Evolutionary conservation across 2,888 invertebrate species (phyloP), one percentile per base, ranked within the genome.

Genomic region (Hetaerina titia): DNA sequence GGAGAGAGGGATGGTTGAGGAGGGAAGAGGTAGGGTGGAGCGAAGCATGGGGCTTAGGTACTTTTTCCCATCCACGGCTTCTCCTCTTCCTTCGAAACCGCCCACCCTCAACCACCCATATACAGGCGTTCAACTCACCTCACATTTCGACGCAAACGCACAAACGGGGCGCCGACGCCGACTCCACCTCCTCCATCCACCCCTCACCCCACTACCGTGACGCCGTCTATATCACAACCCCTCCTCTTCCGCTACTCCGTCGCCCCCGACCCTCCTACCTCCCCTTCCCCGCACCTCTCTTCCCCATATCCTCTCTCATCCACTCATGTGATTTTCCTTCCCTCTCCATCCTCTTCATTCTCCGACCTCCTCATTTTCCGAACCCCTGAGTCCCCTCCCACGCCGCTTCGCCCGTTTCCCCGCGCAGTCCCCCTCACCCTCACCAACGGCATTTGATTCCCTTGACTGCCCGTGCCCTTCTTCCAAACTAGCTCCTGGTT

Each of bases 91-190:
- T 9, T 8, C 88, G 5, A 45, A n/a, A n/a, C 89, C 89, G 19
- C 89, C 89, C 89, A 57, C 57, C 89, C 89, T 13, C 89, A 81
- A 81, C 13, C 81, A 13, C 81, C 81, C 31, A 25, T 81, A 13
- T 31, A 81, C 81, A 81, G 81, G 81, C 81, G 81, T 81, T 81
- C 81, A 81, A 81, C 81, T 81, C 81, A 81, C 81, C 81, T 81
- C 81, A 15, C 31, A 81, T 81, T 81, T 81, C 81, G 81, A 81
- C 81, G 81, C 22, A 17, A 31, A 81, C 57, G 11, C 58, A 89
- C 89, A 89, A 89, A 89, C 89, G 58, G 89, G 89, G 89, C 89
- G 89, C 89, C 89, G 89, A 7, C 89, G 89, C 57, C 89, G 57
- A 17, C 89, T 0, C 4, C 88, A 0, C 1, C 88, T 88, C 17